Evolutionary conservation across 2,888 invertebrate genomes (phyloP).

Genomic region (Atethmia centrago): DNA sequence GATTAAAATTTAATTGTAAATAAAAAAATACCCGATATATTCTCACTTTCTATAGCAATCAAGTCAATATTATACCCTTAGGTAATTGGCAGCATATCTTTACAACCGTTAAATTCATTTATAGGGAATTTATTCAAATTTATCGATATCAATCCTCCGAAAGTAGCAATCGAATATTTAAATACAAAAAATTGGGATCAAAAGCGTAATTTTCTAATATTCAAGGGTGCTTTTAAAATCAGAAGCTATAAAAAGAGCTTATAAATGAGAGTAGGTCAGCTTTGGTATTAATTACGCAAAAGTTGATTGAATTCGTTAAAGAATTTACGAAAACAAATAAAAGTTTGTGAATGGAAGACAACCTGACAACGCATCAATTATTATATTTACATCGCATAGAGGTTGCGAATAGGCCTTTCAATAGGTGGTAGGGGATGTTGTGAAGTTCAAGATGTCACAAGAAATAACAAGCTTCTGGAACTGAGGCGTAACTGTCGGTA

Average conservation of each 20-base stretch:
- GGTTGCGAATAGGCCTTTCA: constrained; percentile 27
- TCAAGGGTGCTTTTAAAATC: constrained; percentile 8
- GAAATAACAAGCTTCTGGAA: constrained; percentile 32
- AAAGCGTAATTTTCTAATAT: constrained; percentile 19
- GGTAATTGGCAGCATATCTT: constrained; percentile 33
- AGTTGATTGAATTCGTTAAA: neutral
- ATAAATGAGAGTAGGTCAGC: neutral
- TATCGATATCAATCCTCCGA: constrained; percentile 17
- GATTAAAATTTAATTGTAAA: no score
- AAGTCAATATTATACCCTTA: constrained; percentile 11
- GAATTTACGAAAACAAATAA: constrained; percentile 2
- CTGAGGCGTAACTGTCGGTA: constrained; percentile 27
- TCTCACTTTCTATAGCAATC: constrained; percentile 12
- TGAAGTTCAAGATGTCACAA: constrained; percentile 41
- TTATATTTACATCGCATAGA: neutral
- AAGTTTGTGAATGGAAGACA: neutral
- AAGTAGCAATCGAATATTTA: constrained; percentile 41
- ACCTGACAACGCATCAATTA: neutral
- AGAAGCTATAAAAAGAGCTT: neutral
- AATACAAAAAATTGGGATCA: constrained; percentile 25
- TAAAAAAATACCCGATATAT: no score
- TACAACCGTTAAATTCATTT: constrained; percentile 31
- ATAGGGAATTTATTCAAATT: constrained; percentile 47
- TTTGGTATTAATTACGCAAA: neutral
- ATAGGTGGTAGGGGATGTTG: neutral